phyloP scores from a whole-genome alignment of 2,888 invertebrate species.

The Cataglyphis albicans region DNA sequence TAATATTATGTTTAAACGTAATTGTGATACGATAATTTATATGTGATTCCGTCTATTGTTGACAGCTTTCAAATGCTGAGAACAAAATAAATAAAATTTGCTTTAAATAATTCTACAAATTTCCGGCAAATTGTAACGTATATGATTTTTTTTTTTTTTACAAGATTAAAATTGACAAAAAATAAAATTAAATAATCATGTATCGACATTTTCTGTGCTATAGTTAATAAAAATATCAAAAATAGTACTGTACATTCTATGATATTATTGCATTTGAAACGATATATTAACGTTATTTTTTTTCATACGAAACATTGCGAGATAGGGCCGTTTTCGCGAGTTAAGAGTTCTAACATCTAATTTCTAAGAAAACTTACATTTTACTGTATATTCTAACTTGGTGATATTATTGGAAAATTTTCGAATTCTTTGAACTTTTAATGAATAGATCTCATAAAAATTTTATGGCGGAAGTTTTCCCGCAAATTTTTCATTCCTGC shows the following conservation, averaged over 20 bases:
- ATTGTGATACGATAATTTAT: not conserved
- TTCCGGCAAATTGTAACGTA: not conserved
- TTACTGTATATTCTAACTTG: conserved; percentile 34
- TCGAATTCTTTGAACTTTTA: conserved; percentile 43
- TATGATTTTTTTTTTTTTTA: not conserved
- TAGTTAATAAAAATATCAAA: not conserved
- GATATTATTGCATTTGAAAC: not conserved
- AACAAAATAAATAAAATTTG: conserved; percentile 10
- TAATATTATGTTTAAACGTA: conserved; percentile 30
- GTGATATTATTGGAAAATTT: conserved; percentile 25
- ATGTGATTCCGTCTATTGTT: not conserved
- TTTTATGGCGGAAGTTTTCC: conserved; percentile 40
- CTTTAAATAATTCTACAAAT: conserved; percentile 1
- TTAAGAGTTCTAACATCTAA: conserved; percentile 3
- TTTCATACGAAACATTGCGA: not conserved
- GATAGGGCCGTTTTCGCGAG: not conserved
- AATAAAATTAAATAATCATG: not conserved
- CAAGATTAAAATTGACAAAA: not conserved
- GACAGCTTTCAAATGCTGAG: conserved; percentile 14
- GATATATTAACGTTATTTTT: not conserved
- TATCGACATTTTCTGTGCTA: conserved; percentile 4
- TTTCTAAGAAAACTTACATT: conserved; percentile 37
- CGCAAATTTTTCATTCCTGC: conserved; percentile 39
- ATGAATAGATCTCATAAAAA: conserved; percentile 55
- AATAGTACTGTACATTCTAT: not conserved